Conservation (phyloP, 2,888 invertebrate genomes). For the Dendrolimus pini region DNA sequence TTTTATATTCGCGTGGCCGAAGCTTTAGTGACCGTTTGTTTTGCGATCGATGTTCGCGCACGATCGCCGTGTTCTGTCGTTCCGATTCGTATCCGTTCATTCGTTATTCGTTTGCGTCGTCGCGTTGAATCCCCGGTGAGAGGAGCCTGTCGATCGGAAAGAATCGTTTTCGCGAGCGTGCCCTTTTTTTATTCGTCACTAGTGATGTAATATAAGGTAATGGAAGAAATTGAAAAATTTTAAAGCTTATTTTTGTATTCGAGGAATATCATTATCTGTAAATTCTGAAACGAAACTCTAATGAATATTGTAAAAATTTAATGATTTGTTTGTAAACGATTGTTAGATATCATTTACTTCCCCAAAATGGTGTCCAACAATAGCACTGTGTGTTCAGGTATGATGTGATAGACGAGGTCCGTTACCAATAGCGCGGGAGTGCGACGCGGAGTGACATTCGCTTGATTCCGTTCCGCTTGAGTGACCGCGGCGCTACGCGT, state of each 20-base stretch:
- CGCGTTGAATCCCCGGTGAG: conserved; percentile 48
- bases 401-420: conserved; percentile 27
- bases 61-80: conserved; percentile 50
- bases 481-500: conserved; percentile 7
- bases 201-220: conserved; percentile 66
- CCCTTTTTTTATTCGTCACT: conserved; percentile 61
- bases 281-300: conserved; percentile 56
- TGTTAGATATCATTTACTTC: conserved; percentile 66
- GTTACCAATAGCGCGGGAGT: conserved; percentile 18
- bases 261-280: conserved; percentile 67
- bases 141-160: conserved; percentile 48
- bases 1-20: conserved; percentile 68
- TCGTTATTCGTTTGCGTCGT: conserved; percentile 34
- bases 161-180: conserved; percentile 59
- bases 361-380: conserved; percentile 65
- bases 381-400: conserved; percentile 26
- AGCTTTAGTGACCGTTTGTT: conserved; percentile 68
- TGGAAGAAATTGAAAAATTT: conserved; percentile 68
- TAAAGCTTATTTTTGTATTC: conserved; percentile 76
- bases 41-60: conserved; percentile 65
- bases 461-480: conserved; percentile 38
- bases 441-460: conserved; percentile 41
- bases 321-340: conserved; percentile 34
- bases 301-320: conserved; percentile 37
- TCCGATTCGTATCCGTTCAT: conserved; percentile 42